A percentile compares a stretch with the other conserved stretches of the same genome.
These are phyloP conservation scores for Cephus nigrinus DNA, from an alignment of 2,888 invertebrate species.

Conservation along the genomic window DNA sequence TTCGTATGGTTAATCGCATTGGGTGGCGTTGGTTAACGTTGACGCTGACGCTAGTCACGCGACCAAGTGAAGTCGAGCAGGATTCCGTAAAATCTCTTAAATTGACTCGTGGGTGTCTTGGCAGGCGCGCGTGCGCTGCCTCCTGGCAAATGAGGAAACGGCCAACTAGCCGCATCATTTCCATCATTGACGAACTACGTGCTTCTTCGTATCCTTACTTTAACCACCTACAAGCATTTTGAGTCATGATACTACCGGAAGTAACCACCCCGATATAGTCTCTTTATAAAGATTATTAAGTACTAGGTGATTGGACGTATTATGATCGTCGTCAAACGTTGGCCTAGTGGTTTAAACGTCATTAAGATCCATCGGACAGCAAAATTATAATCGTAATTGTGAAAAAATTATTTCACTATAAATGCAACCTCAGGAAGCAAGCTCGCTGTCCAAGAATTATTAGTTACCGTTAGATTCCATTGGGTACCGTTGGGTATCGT, in stretches of 20 bases:
- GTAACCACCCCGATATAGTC: neutral
- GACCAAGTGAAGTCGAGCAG: slow-evolving; percentile 20
- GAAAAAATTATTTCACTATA: neutral
- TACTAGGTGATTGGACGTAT: neutral
- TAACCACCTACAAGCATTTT: neutral
- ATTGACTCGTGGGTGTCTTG: slow-evolving; percentile 62
- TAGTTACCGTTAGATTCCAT: too few species aligned
- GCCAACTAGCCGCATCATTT: slow-evolving; percentile 60
- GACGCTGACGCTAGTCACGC: neutral
- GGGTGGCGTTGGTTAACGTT: slow-evolving; percentile 30
- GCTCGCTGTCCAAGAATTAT: too few species aligned
- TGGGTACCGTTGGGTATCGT: too few species aligned
- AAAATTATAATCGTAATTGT: neutral
- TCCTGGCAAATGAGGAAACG: slow-evolving; percentile 60
- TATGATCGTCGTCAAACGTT: neutral
- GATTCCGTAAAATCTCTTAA: slow-evolving; percentile 63
- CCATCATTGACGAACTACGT: slow-evolving; percentile 38
- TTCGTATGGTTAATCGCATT: slow-evolving; percentile 33
- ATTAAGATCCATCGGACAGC: neutral
- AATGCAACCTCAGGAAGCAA: neutral
- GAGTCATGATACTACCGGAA: neutral
- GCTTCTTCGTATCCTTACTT: slow-evolving; percentile 11
- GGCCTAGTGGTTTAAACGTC: neutral
- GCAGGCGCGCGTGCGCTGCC: slow-evolving; percentile 20
- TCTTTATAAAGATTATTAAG: neutral